Evolutionary conservation across 1,140 invertebrate species (phyloP).

Genomic region (Zaprionus ghesquierei): DNA sequence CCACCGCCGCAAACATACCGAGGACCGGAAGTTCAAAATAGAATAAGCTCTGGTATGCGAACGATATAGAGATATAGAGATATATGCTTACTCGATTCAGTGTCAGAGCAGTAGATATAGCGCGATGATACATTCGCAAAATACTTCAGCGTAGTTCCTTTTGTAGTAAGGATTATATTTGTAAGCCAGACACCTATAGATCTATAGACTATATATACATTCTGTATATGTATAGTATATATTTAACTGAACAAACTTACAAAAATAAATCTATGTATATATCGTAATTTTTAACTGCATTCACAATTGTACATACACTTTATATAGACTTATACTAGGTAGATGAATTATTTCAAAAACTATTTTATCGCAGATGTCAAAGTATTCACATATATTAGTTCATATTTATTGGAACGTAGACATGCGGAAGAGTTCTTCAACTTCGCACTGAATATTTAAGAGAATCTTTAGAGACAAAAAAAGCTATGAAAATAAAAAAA

Average conservation of each 20-base stretch:
- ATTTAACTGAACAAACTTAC: not conserved
- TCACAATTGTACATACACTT: slow-evolving; percentile 12
- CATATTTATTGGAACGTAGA: slow-evolving; percentile 21
- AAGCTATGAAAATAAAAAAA: not conserved
- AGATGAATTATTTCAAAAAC: slow-evolving; percentile 20
- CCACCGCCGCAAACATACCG: slow-evolving; percentile 63
- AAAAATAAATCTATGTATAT: not conserved
- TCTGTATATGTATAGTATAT: not conserved
- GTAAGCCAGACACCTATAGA: slow-evolving; percentile 42
- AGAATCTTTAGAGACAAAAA: not conserved
- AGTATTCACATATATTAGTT: slow-evolving; percentile 18
- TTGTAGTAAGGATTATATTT: slow-evolving; percentile 50
- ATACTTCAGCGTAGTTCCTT: slow-evolving; percentile 69
- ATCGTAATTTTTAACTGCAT: not conserved
- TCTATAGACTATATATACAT: slow-evolving; percentile 11
- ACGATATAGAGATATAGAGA: slow-evolving; percentile 54
- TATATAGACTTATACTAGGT: too few relatives aligned
- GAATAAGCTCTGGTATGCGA: slow-evolving; percentile 73
- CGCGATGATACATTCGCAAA: slow-evolving; percentile 31
- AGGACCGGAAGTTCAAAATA: slow-evolving; percentile 62
- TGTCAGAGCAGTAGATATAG: slow-evolving; percentile 20
- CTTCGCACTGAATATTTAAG: slow-evolving; percentile 19
- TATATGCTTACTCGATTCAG: not conserved
- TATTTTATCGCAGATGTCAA: slow-evolving; percentile 1
- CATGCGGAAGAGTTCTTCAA: slow-evolving; percentile 10